Evolutionary conservation across 2,797 vertebrate genomes (phyloP).

Genomic region (Potorous gilbertii): DNA sequence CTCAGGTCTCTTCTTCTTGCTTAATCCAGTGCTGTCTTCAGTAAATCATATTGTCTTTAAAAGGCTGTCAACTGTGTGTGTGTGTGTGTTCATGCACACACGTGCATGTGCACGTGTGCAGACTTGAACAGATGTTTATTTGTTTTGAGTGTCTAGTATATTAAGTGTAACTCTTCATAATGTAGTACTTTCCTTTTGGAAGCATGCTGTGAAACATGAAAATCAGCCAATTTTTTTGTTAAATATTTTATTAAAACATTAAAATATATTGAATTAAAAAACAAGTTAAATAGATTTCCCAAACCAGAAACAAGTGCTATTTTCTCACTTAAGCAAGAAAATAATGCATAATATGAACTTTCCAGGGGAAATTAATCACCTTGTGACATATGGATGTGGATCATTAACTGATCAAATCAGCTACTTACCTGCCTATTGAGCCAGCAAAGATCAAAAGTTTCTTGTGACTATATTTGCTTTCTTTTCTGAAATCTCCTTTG

Average conservation of each 20-base stretch:
- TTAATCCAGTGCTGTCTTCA: constrained; percentile 37
- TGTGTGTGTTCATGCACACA: background rate
- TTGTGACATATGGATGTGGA: constrained; percentile 24
- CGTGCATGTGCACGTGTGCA: too few species aligned
- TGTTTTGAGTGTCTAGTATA: constrained; percentile 27
- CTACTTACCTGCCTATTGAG: background rate
- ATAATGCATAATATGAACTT: constrained; percentile 9
- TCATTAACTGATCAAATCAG: constrained; percentile 11
- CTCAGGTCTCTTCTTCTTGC: constrained; percentile 41
- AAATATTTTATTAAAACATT: constrained; percentile 40
- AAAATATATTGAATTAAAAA: constrained; percentile 27
- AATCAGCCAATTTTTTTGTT: constrained; percentile 37
- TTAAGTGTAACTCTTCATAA: constrained; percentile 19
- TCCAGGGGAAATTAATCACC: constrained; percentile 20
- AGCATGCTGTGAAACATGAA: constrained; percentile 1
- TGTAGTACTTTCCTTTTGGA: constrained; percentile 34
- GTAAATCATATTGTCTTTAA: background rate
- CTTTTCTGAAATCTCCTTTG: constrained; percentile 50
- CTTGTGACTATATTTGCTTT: constrained; percentile 35
- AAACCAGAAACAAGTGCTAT: constrained; percentile 37
- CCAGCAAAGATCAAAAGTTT: constrained; percentile 26
- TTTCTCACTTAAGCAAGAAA: constrained; percentile 61
- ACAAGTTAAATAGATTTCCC: constrained; percentile 41
- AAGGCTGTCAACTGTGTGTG: background rate
- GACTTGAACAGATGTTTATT: constrained; percentile 24